Conservation (phyloP, 2,888 invertebrate genomes). For the Ormyrus pomaceus region DNA sequence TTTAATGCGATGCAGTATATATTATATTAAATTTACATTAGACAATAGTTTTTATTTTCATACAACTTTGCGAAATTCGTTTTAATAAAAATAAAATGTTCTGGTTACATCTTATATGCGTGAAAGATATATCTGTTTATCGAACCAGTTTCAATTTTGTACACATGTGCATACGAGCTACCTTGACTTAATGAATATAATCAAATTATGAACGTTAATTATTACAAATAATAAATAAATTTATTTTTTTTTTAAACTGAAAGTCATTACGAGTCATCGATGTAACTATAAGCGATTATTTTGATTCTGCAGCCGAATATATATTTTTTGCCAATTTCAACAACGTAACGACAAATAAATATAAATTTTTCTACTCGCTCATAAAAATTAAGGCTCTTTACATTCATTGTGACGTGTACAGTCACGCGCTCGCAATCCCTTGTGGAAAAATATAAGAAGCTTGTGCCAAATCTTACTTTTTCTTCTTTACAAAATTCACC, state of each 20-base stretch:
- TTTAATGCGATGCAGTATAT: not conserved
- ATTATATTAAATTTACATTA: conserved; percentile 1
- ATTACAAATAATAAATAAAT: not conserved
- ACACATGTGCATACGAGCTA: conserved; percentile 5
- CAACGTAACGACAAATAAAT: too few species aligned
- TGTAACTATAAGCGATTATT: not conserved
- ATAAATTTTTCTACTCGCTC: not conserved
- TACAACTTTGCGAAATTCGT: conserved; percentile 13
- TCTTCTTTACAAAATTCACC: conserved; percentile 24
- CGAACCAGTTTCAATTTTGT: conserved; percentile 50
- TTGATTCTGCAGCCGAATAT: conserved; percentile 1
- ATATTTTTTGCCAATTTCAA: not conserved
- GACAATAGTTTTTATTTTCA: not conserved
- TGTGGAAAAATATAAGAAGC: conserved; percentile 42
- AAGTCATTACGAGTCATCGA: conserved; percentile 29
- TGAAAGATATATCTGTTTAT: conserved; percentile 38
- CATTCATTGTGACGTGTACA: not conserved
- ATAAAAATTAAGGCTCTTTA: conserved; percentile 14
- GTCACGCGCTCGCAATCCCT: conserved; percentile 5
- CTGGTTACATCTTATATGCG: conserved; percentile 5
- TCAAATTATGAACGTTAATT: not conserved
- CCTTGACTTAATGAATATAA: too few species aligned
- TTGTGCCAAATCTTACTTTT: conserved; percentile 23
- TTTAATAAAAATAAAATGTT: conserved; percentile 40
- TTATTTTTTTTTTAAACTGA: conserved; percentile 41